Evolutionary conservation across 2,888 invertebrate genomes (phyloP).

Genomic region (Pristionchus entomophagus): DNA sequence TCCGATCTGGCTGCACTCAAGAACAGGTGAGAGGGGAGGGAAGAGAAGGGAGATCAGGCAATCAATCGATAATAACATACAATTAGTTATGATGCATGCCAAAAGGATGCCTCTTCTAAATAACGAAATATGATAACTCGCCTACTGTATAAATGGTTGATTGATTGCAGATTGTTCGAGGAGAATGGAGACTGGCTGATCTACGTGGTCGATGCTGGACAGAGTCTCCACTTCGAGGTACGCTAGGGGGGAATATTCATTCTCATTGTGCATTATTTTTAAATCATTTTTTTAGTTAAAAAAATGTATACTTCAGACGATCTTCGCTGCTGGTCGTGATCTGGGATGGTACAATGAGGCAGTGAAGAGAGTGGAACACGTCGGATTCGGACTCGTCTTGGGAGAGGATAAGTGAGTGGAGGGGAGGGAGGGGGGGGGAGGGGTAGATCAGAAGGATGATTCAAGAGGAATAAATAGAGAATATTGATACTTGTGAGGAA

Average conservation of each 20-base stretch:
- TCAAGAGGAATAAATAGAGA: no score
- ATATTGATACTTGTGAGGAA: no score
- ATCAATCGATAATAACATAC: background rate
- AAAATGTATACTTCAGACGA: constrained; percentile 80
- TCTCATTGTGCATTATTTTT: background rate
- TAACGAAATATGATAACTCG: no score
- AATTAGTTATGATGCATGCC: no score
- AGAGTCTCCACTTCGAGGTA: constrained; percentile 79
- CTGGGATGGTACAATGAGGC: constrained; percentile 84
- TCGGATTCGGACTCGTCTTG: constrained; percentile 95
- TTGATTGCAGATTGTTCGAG: constrained; percentile 68
- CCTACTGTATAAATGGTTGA: background rate
- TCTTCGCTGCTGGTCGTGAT: constrained; percentile 86
- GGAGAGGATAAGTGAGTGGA: constrained; percentile 91
- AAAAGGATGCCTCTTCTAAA: no score
- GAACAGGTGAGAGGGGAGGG: constrained; percentile 54
- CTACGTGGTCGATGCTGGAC: constrained; percentile 95
- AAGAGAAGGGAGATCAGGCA: background rate
- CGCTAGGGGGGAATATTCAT: background rate
- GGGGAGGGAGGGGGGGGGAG: no score
- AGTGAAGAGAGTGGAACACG: constrained; percentile 87
- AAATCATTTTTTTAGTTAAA: background rate
- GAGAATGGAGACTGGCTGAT: constrained; percentile 91
- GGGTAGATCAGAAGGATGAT: no score
- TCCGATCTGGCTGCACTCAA: constrained; percentile 93